These are phyloP conservation scores for Nymphalis urticae DNA, from an alignment of 2,888 invertebrate species.

Conservation along the genomic window DNA sequence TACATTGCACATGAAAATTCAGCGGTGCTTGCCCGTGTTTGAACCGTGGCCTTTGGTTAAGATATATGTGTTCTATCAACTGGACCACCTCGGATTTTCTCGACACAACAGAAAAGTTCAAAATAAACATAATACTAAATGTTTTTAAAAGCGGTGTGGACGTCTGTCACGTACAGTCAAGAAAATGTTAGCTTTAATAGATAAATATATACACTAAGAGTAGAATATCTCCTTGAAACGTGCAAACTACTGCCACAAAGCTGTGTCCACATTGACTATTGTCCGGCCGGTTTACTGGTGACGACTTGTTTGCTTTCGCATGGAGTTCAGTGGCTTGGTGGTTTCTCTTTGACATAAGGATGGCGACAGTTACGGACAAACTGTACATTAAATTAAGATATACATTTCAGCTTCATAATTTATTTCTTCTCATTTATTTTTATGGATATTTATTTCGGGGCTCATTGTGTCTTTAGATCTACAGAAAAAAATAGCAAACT, in stretches of 20 bases:
- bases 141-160: background rate
- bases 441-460: too few species aligned
- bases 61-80: too few species aligned
- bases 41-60: too few species aligned
- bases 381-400: too few species aligned
- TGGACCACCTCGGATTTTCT: too few species aligned
- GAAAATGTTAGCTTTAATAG: slow-evolving; percentile 36
- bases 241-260: slow-evolving; percentile 47
- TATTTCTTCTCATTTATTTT: too few species aligned
- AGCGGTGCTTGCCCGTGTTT: too few species aligned
- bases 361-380: too few species aligned
- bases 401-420: too few species aligned
- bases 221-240: slow-evolving; percentile 47
- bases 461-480: too few species aligned
- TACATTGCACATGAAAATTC: too few species aligned
- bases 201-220: slow-evolving; percentile 42
- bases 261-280: slow-evolving; percentile 53
- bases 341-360: background rate
- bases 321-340: slow-evolving; percentile 16
- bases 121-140: background rate
- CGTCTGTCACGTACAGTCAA: slow-evolving; percentile 11
- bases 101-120: background rate
- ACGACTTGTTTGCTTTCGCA: slow-evolving; percentile 47
- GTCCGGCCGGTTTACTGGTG: slow-evolving; percentile 47
- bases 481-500: too few species aligned